Conservation (phyloP, 2,113 vertebrate species). For the Phocoena sinus region DNA sequence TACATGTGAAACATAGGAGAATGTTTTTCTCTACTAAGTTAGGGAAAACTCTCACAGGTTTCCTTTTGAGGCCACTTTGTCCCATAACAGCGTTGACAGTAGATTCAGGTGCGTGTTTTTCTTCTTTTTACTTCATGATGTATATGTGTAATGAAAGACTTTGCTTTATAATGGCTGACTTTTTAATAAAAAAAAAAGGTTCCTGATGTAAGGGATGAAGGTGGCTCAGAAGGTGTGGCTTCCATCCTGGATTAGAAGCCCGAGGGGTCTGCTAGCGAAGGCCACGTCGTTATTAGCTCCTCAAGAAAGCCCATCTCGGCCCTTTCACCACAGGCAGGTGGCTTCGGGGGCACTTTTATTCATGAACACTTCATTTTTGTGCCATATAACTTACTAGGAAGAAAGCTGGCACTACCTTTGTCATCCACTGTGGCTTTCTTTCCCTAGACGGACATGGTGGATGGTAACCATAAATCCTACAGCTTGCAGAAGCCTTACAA, state of each 20-base stretch:
- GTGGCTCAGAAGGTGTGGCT: conserved; percentile 80
- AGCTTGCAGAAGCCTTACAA: conserved; percentile 90
- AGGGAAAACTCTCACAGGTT: neutral
- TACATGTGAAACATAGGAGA: neutral
- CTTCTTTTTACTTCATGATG: neutral
- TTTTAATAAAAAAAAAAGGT: conserved; percentile 74
- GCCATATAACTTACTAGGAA: neutral
- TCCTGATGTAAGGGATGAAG: conserved; percentile 86
- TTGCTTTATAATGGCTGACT: neutral
- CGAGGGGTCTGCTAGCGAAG: conserved; percentile 64
- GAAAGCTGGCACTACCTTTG: neutral
- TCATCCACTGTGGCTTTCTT: conserved; percentile 10
- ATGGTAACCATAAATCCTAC: conserved; percentile 75
- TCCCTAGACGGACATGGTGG: conserved; percentile 74
- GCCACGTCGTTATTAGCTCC: conserved; percentile 69
- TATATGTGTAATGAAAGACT: neutral
- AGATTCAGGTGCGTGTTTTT: neutral
- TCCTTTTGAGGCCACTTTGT: neutral
- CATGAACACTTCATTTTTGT: neutral
- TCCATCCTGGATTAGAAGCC: conserved; percentile 84
- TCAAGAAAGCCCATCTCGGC: conserved; percentile 85
- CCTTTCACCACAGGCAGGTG: conserved; percentile 84
- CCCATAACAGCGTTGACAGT: neutral
- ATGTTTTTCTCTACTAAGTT: neutral
- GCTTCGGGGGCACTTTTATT: neutral